Base-by-base conservation (phyloP, 2,888 invertebrate species). In the Torymus texanus region DNA sequence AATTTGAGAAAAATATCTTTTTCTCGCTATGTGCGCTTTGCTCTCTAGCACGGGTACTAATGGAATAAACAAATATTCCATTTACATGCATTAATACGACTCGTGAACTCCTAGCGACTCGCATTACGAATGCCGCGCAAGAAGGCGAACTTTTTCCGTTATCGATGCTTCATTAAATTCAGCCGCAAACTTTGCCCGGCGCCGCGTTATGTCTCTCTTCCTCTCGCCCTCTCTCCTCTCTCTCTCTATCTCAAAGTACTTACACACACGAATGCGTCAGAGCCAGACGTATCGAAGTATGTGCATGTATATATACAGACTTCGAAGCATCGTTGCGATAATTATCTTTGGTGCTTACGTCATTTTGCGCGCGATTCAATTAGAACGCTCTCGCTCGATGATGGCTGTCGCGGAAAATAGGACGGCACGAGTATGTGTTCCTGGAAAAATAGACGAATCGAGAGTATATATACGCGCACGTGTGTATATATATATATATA, bases 111-210 rank as follows among this genome's bases (percentile, higher is more conserved):
- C 10, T 8, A 1, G 41, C 18, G 13, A 12, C 13, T 14, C 2
- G 11, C 12, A 53, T 50, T 53, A 12, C 21, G 67, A 53, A 11
- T 16, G 18, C 41, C 53, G n/a, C 16, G 62, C 59, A 59, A 58
- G 68, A 29, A 56, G 67, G n/a, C 18, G 73, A 73, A 78, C 59
- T 78, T 78, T 78, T 78, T 74, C 61, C 78, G 73, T 63, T 74
- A 74, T 74, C 78, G 74, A 78, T 63, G 78, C 78, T 73, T 78
- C 78, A 74, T 78, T 78, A 74, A 78, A 78, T 78, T 67, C 78
- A 74, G 16, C 74, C 73, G 68, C 73, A 68, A 78, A 78, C 62
- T 78, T 78, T 67, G 29, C 61, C 18, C 24, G 13, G 51, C 16
- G 51, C 29, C 41, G 41, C 41, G 41, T 41, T 8, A 41, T 41